A percentile compares a stretch with the other conserved stretches of the same genome.
These are phyloP conservation scores for Buceros bicornis DNA, from an alignment of 2,797 vertebrate species.

Conservation along the genomic window DNA sequence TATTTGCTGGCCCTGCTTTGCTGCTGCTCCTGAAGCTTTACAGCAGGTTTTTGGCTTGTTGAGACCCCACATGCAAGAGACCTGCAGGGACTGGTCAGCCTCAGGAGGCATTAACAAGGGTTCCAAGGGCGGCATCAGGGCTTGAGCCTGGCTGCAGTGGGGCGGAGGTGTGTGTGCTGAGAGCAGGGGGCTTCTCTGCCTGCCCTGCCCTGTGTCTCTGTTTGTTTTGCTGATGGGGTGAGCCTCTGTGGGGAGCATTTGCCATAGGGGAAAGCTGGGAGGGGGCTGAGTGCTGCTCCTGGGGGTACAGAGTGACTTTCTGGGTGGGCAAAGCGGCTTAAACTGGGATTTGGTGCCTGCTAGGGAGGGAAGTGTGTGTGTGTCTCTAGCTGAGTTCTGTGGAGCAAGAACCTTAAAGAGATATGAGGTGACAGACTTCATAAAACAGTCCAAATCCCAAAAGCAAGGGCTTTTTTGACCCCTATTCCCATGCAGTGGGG, in stretches of 20 bases:
- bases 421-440: not conserved
- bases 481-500: not conserved
- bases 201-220: not conserved
- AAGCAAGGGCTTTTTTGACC: not conserved
- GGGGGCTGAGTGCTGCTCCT: not conserved
- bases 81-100: not conserved
- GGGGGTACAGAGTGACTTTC: not conserved
- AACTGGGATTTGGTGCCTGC: not conserved
- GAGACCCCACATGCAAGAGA: not conserved
- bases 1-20: not conserved
- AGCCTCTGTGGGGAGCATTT: not conserved
- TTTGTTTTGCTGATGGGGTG: not conserved
- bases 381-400: not conserved
- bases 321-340: not conserved
- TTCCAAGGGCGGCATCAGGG: not conserved
- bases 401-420: not conserved
- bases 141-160: not conserved
- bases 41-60: fast-evolving
- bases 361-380: not conserved
- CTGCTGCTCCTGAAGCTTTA: not conserved
- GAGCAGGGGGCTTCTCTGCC: not conserved
- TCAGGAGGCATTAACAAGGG: not conserved
- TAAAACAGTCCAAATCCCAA: not conserved
- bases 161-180: not conserved
- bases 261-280: not conserved